Percentiles rank a stretch among this genome's conserved stretches.
These are phyloP conservation scores for Turritopsis dohrnii DNA, from an alignment of 30 jellyfish, hydroid and myxozoan species.

Conservation along the genomic window DNA sequence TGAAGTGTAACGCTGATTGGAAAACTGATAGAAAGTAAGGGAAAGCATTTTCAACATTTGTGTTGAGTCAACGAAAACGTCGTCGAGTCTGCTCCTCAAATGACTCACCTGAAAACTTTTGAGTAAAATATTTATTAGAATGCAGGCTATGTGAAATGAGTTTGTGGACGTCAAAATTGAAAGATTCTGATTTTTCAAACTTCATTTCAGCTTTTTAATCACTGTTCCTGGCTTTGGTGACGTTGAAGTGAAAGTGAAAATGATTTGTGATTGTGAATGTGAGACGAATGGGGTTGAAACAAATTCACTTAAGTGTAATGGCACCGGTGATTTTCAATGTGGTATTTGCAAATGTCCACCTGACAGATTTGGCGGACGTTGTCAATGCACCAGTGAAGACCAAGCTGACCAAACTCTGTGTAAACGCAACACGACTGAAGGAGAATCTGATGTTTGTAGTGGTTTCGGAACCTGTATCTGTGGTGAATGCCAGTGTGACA, in stretches of 20 bases:
- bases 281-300: conserved; percentile 42
- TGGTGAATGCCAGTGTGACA: conserved; percentile 76
- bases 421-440: neutral
- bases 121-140: no score
- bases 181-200: no score
- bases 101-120: no score
- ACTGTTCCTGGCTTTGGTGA: conserved; percentile 83
- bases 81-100: no score
- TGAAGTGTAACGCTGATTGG: conserved; percentile 45
- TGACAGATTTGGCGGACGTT: conserved; percentile 45
- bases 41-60: conserved; percentile 16
- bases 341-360: conserved; percentile 71
- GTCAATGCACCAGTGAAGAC: conserved; percentile 20
- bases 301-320: conserved; percentile 38
- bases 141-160: no score
- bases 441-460: conserved; percentile 56
- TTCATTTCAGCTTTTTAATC: conserved; percentile 31
- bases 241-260: conserved; percentile 42
- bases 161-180: no score
- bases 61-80: neutral
- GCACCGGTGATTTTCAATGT: conserved; percentile 58
- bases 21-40: conserved; percentile 16
- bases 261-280: conserved; percentile 62
- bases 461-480: conserved; percentile 88
- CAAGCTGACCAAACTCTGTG: conserved; percentile 12